Evolutionary conservation across 2,113 vertebrate genomes (phyloP), one percentile per base, ranked within the genome.

Genomic region (Plecotus auritus): DNA sequence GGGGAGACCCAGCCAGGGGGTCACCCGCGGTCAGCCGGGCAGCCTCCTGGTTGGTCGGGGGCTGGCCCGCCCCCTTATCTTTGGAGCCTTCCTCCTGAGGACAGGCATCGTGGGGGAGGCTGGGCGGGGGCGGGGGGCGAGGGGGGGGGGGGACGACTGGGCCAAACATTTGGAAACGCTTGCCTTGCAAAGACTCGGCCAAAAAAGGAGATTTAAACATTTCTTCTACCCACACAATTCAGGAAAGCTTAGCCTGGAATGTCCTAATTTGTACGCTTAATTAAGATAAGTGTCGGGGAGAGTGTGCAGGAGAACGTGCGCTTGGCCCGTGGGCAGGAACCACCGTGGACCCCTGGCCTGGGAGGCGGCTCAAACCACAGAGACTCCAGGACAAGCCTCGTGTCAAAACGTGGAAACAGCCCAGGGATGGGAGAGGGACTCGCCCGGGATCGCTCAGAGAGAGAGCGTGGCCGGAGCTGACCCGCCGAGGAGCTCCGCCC

Each of bases 121-220:
- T 11, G 12, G 51, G 64, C 61, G 12, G 18, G 35, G 81, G 28
- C 14, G 59, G 9, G 20, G n/a, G 80, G 26, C 77, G 45, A 28
- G 14, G 9, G 47, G 47, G 47, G 18, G 40, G 59, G 7, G 18
- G 35, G 81, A 18, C 82, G 92, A 64, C 59, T 7, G 45, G 80
- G 96, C 95, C 97, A 97, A 96, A 96, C 97, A 97, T 97, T 97
- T 97, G 96, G 97, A 97, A 97, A 94, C 16, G 49, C 92, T 97
- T 97, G 95, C 88, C 69, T 97, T 92, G 95, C 93, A 94, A 93
- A 97, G 64, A 54, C 45, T 87, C 47, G 17, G 97, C 97, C 96
- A 96, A 95, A 85, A 96, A 84, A 95, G 42, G 93, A 93, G 90
- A 96, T 81, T 93, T 59, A 82, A 90, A 74, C 81, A 66, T 92